Evolutionary conservation across 1,140 invertebrate species (phyloP).

Genomic region (Temnothorax nylanderi): DNA sequence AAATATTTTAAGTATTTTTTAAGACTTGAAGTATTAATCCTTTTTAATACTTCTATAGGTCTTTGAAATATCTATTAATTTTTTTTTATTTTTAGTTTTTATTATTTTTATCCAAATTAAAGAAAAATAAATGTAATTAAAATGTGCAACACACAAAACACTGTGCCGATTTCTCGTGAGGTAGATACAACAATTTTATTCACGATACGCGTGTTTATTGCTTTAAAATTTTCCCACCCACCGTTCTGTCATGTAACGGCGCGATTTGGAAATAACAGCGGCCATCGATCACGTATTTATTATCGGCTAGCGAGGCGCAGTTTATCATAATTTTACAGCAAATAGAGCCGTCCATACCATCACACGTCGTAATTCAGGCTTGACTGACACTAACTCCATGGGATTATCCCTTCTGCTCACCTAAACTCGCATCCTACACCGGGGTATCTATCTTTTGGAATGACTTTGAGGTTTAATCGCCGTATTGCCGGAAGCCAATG

Average conservation of each 20-base stretch:
- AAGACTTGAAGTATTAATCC: neutral
- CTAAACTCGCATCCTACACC: conserved; percentile 64
- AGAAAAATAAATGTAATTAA: neutral
- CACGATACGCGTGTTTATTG: conserved; percentile 10
- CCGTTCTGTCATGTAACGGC: conserved; percentile 50
- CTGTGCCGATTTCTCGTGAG: neutral
- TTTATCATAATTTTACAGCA: conserved; percentile 79
- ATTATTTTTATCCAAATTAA: neutral
- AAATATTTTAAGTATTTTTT: neutral
- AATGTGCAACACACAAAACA: neutral
- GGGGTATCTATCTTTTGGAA: conserved; percentile 46
- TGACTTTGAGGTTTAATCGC: conserved; percentile 64
- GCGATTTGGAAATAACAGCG: conserved; percentile 52
- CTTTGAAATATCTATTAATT: neutral
- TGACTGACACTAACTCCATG: conserved; percentile 79
- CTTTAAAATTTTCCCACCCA: conserved; percentile 60
- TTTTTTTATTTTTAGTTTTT: neutral
- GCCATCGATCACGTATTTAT: conserved; percentile 76
- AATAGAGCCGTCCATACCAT: conserved; percentile 68
- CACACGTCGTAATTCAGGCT: conserved; percentile 76
- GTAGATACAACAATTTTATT: neutral
- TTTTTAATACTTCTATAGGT: neutral
- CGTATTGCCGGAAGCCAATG: conserved; percentile 38
- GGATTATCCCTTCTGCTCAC: conserved; percentile 76
- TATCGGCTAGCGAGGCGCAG: conserved; percentile 69